Base-by-base conservation (phyloP, 2,113 vertebrate species). In the Aphyosemion australe region DNA sequence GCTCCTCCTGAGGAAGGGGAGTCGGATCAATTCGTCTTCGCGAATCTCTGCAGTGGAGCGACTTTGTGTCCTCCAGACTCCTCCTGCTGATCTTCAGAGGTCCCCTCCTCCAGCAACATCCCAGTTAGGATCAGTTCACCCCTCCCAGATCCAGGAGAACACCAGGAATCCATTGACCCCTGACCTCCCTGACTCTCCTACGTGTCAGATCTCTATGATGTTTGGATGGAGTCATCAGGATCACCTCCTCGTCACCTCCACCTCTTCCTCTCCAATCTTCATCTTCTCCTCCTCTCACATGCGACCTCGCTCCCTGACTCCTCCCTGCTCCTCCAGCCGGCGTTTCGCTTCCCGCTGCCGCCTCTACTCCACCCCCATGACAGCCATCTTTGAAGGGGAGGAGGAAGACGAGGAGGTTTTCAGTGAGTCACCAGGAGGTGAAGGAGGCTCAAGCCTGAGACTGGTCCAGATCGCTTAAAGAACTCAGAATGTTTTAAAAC, bases 31-130 rank as follows among this genome's bases (percentile, higher is more conserved):
- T 26, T 70, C 88, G 2, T 89, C 94, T 0, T 94, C 92, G 16
- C 95, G 95, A 0, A 93, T 97, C 90, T 98, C 96, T 0, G 97
- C 97, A 0, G 94, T 94, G 0, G 96, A 99, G 86, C 94, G 95
- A 79, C 89, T 99, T 68, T 91, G 93, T 70, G 88, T 61, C 5
- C 31, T 15, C 0, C 83, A 78, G 6, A 1, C 52, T 51, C 31
- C 32, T 1, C 89, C 93, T 0, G 1, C 8, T 0, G 76, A 92
- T 14, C 92, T 90, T 72, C 94, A 94, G 65, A 87, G 92, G 45
- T 16, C 85, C 0, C 84, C 69, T 50, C 46, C 79, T 0, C 91
- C 92, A n/a, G 9, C 52, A 72, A 50, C 57, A 11, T 15, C 46
- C 37, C 51, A 26, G 1, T 43, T 37, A 2, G 10, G 49, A 21